phyloP scores from a whole-genome alignment of 2,888 invertebrate species.

The Mylabris sibirica region DNA sequence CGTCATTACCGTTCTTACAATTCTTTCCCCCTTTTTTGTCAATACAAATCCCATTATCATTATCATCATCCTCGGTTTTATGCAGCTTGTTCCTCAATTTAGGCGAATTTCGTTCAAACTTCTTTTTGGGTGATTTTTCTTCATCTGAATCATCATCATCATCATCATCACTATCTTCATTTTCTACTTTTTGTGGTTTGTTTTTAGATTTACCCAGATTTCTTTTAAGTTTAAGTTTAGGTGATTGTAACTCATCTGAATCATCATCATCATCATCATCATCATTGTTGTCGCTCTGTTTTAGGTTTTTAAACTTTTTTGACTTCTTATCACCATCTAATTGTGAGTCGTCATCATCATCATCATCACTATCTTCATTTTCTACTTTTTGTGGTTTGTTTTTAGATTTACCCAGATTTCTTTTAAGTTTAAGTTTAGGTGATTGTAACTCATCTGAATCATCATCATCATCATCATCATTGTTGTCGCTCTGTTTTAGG shows the following conservation, averaged over 20 bases:
- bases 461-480: conserved; percentile 18
- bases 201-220: not conserved
- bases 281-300: not conserved
- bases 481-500: not conserved
- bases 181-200: not conserved
- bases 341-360: not conserved
- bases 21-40: conserved; percentile 5
- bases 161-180: conserved; percentile 33
- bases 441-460: conserved; percentile 8
- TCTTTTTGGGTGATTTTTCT: conserved; percentile 1
- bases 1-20: conserved; percentile 5
- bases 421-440: conserved; percentile 10
- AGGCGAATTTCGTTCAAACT: not conserved
- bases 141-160: conserved; percentile 17
- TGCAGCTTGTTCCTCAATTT: not conserved
- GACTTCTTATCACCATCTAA: not conserved
- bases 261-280: conserved; percentile 27
- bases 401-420: not conserved
- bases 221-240: conserved; percentile 8
- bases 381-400: conserved; percentile 3
- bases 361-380: conserved; percentile 27
- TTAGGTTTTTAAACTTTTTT: conserved; percentile 8
- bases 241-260: conserved; percentile 5
- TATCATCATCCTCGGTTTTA: too few relatives aligned
- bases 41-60: conserved; percentile 22